Percentiles rank a stretch among this genome's conserved stretches.
phyloP scores from a whole-genome alignment of 2,113 vertebrate genomes.

The Noctilio leporinus region DNA sequence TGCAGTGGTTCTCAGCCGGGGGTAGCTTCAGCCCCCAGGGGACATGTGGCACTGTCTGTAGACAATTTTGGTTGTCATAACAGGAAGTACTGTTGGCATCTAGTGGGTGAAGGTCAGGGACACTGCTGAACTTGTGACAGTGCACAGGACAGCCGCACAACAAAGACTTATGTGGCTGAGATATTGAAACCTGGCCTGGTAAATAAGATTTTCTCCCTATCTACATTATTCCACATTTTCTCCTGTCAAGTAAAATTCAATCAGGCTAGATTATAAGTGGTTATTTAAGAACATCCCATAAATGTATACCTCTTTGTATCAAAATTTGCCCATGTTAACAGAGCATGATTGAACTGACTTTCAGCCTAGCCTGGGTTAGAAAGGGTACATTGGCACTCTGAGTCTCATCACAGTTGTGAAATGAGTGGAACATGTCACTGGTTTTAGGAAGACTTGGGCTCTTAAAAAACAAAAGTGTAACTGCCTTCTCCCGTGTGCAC shows the following conservation, averaged over 20 bases:
- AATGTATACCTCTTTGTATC: neutral
- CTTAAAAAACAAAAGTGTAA: neutral
- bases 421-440: neutral
- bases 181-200: neutral
- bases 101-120: neutral
- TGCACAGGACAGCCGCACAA: neutral
- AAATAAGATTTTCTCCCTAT: neutral
- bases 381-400: neutral
- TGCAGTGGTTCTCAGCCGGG: neutral
- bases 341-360: neutral
- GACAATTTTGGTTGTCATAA: neutral
- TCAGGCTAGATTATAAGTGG: neutral
- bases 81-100: neutral
- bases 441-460: neutral
- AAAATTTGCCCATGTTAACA: neutral
- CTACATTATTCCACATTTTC: neutral
- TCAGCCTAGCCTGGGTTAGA: neutral
- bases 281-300: neutral
- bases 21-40: neutral
- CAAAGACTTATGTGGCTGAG: neutral
- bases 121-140: neutral
- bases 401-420: neutral
- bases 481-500: neutral
- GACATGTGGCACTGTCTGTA: neutral
- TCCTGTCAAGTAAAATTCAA: neutral